Evolutionary conservation across 2,888 invertebrate genomes (phyloP).

Genomic region (Melanargia galathea): DNA sequence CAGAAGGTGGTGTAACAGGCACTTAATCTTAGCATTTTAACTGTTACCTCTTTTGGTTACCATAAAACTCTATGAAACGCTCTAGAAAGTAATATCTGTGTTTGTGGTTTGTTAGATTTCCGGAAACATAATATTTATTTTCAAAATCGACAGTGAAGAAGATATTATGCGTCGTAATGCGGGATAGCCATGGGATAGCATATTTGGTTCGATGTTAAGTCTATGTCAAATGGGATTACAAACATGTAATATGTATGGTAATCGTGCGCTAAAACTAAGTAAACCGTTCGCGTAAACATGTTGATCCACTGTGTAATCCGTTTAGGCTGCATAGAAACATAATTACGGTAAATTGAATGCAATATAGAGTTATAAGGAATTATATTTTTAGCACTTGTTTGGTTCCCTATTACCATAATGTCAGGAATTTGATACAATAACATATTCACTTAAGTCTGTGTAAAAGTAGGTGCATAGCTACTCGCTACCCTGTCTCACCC

Average conservation of each 20-base stretch:
- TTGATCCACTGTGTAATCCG: slow-evolving; percentile 32
- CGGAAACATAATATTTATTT: too few relatives aligned
- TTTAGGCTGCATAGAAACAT: slow-evolving; percentile 24
- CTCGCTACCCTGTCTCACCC: too few relatives aligned
- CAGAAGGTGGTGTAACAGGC: too few relatives aligned
- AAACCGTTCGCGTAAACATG: slow-evolving; percentile 34
- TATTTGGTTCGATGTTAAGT: slow-evolving; percentile 28
- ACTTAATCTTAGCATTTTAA: too few relatives aligned
- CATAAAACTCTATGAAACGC: too few relatives aligned
- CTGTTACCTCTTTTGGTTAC: too few relatives aligned
- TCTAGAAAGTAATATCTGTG: too few relatives aligned
- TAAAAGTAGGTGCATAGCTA: too few relatives aligned
- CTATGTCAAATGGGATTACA: slow-evolving; percentile 28
- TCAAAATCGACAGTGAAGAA: too few relatives aligned
- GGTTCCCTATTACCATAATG: neutral
- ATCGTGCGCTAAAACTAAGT: slow-evolving; percentile 36
- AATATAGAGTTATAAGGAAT: slow-evolving; percentile 7
- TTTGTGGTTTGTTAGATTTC: too few relatives aligned
- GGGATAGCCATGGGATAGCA: slow-evolving; percentile 17
- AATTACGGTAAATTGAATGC: slow-evolving; percentile 23
- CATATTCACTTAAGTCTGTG: too few relatives aligned
- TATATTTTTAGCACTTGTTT: neutral
- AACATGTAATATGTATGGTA: slow-evolving; percentile 37
- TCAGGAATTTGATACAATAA: neutral
- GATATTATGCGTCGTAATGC: neutral